These are phyloP conservation scores for Pelosia muscerda DNA, from an alignment of 2,888 invertebrate genomes.

Conservation along the genomic window DNA sequence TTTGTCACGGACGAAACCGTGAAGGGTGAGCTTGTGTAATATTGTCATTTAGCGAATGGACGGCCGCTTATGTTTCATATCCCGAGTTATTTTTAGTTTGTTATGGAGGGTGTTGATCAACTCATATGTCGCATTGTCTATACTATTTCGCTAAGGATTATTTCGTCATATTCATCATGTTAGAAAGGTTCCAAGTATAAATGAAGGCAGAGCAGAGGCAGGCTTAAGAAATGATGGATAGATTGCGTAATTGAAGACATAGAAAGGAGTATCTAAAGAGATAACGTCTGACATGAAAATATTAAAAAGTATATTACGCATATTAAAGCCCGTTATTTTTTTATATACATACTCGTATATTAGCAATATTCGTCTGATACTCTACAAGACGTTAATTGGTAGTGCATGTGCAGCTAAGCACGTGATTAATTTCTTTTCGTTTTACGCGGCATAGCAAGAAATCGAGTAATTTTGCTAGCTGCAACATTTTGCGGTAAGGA, in stretches of 20 bases:
- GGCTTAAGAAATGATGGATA: background rate
- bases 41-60: slow-evolving; percentile 9
- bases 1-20: too few species aligned
- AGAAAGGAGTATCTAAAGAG: background rate
- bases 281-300: background rate
- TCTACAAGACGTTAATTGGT: too few species aligned
- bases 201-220: background rate
- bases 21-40: background rate
- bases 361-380: too few species aligned
- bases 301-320: background rate
- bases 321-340: background rate
- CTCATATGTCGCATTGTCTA: background rate
- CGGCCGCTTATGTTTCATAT: background rate
- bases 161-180: background rate
- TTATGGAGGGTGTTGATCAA: background rate
- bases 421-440: too few species aligned
- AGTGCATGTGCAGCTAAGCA: too few species aligned
- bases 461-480: too few species aligned
- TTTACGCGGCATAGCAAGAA: too few species aligned
- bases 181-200: background rate
- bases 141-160: background rate
- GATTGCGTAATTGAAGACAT: background rate
- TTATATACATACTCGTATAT: too few species aligned
- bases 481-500: too few species aligned
- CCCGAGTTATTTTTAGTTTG: background rate